These are phyloP conservation scores for Drosophila ogumai DNA, from an alignment of 1,140 invertebrate species.

Conservation along the genomic window DNA sequence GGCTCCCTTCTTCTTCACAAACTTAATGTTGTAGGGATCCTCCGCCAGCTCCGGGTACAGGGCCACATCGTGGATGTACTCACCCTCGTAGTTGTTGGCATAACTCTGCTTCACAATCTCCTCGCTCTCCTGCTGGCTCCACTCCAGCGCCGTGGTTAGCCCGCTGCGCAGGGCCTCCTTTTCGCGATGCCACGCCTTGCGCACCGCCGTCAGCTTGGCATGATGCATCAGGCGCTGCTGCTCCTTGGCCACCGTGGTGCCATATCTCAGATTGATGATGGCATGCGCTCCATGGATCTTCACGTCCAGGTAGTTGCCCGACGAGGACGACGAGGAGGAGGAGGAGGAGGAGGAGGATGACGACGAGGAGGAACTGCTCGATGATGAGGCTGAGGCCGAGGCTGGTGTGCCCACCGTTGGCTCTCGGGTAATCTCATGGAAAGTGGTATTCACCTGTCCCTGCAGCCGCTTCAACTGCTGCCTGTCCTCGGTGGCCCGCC, in stretches of 20 bases:
- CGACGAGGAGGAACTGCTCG: conserved; percentile 3
- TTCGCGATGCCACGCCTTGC: conserved; percentile 96
- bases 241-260: conserved; percentile 95
- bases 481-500: conserved; percentile 94
- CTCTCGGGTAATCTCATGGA: conserved; percentile 92
- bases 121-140: conserved; percentile 92
- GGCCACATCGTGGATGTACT: conserved; percentile 95
- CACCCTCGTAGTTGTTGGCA: conserved; percentile 93
- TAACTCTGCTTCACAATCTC: conserved; percentile 94
- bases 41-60: conserved; percentile 96
- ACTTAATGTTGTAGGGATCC: conserved; percentile 97
- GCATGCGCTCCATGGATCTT: conserved; percentile 94
- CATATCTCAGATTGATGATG: conserved; percentile 94
- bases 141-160: conserved; percentile 90
- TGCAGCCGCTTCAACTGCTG: conserved; percentile 94
- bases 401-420: conserved; percentile 68
- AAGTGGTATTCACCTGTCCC: conserved; percentile 96
- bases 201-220: conserved; percentile 92
- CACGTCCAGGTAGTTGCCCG: conserved; percentile 90
- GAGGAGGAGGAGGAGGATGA: conserved; percentile 10
- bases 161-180: conserved; percentile 92
- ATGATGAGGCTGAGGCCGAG: conserved; percentile 3
- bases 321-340: conserved; percentile 6
- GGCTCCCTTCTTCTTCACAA: conserved; percentile 90
- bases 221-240: conserved; percentile 94